phyloP scores from a whole-genome alignment of 2,113 vertebrate genomes.

The Rhineura floridana region DNA sequence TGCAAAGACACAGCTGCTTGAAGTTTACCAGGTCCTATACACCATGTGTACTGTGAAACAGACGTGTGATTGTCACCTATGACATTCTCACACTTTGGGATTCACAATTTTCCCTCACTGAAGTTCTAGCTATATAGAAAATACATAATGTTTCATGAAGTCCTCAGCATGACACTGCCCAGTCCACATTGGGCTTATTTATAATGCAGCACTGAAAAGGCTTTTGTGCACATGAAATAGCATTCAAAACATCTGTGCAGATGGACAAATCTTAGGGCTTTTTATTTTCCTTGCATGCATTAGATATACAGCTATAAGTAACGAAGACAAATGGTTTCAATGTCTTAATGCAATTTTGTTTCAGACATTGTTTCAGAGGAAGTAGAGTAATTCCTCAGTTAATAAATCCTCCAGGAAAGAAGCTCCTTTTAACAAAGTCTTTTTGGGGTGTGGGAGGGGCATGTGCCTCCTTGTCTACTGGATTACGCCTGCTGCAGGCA shows the following conservation, averaged over 20 bases:
- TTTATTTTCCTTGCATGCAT: neutral
- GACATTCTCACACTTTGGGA: neutral
- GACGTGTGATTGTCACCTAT: neutral
- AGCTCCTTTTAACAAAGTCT: no score
- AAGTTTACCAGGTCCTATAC: neutral
- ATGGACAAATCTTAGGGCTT: neutral
- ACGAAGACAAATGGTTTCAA: neutral
- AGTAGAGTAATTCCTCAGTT: no score
- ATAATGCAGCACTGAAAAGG: neutral
- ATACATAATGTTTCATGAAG: neutral
- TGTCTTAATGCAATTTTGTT: slow-evolving; percentile 12
- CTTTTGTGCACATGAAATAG: neutral
- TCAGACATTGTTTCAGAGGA: neutral
- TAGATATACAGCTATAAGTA: rapidly evolving
- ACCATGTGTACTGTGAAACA: neutral
- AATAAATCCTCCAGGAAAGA: no score
- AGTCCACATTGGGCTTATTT: neutral
- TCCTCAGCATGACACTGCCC: neutral
- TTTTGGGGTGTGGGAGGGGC: no score
- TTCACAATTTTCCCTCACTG: neutral
- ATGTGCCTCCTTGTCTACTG: no score
- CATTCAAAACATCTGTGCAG: neutral
- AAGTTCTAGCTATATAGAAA: neutral
- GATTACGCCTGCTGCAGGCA: no score
- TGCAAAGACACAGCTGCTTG: neutral